Base-by-base conservation (phyloP, 1,140 invertebrate genomes). In the Sycobia sp. region DNA sequence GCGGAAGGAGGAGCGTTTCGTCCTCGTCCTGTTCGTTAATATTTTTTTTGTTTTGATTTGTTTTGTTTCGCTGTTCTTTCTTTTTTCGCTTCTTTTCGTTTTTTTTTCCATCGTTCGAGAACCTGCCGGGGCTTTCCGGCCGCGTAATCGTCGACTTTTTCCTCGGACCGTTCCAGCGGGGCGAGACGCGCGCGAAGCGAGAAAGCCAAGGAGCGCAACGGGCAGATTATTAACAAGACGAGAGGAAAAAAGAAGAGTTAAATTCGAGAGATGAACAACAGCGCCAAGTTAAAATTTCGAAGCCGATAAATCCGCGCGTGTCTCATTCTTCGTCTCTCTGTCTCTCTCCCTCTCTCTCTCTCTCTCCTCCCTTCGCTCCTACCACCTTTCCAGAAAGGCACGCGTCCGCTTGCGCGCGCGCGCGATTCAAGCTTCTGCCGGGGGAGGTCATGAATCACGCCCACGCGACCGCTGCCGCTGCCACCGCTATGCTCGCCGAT, bases 401-500 rank as follows among this genome's bases (percentile, higher is more conserved):
- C 56, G 43, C 32, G 56, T 18, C 20, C 39, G 20, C 20, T 43
- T 43, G 27, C 47, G 47, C 25, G 46, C 25, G 46, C 29, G 25
- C 38, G 10, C 39, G 18, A 39, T 43, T 46, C 59, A 22, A 66
- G 60, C 65, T 64, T 61, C n/a, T n/a, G n/a, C 50, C 59, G 54
- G 65, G 62, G 60, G 60, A 66, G 67, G 56, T 67, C 73, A 74
- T 79, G 73, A 77, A 80, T 80, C 78, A 77, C 77, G 69, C 77
- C 78, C 73, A 77, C 76, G 73, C 76, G 72, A 73, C 70, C 65
- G 70, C 70, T 69, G 68, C 71, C 57, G 61, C 67, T 69, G 67
- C 71, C 68, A 72, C 70, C 68, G 70, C 63, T n/a, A n/a, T n/a
- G n/a, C n/a, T n/a, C n/a, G 64, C 69, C 68, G 69, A 78, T 79